A percentile compares a stretch with the other conserved stretches of the same genome.
These are phyloP conservation scores for Xestia rhomboidea DNA, from an alignment of 2,888 invertebrate species.

Conservation along the genomic window DNA sequence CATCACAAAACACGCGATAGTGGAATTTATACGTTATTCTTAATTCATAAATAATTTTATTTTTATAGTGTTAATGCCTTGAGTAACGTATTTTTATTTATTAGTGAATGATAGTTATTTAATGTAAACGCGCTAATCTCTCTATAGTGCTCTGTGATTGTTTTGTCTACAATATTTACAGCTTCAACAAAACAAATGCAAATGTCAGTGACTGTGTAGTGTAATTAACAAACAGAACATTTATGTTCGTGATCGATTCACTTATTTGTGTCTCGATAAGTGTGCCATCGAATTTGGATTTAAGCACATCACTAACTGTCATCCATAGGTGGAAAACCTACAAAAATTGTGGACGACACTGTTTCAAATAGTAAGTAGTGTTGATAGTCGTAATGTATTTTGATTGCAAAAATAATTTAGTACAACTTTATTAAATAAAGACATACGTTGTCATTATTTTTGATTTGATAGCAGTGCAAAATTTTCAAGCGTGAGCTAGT, in stretches of 20 bases:
- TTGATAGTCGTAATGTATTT: conserved; percentile 49
- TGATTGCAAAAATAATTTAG: conserved; percentile 27
- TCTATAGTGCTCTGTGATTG: conserved; percentile 88
- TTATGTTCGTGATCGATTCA: conserved; percentile 83
- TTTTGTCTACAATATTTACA: conserved; percentile 85
- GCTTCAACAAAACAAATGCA: conserved; percentile 78
- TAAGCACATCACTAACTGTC: conserved; percentile 85
- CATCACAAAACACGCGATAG: conserved; percentile 88
- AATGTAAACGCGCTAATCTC: conserved; percentile 86
- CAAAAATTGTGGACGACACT: conserved; percentile 88
- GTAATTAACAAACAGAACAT: conserved; percentile 75
- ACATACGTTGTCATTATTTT: conserved; percentile 26
- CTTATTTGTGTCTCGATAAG: conserved; percentile 80
- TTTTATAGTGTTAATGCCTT: conserved; percentile 89
- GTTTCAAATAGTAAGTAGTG: conserved; percentile 89
- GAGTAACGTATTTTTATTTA: conserved; percentile 88
- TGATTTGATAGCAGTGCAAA: conserved; percentile 23
- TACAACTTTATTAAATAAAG: conserved; percentile 5
- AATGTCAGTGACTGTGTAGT: conserved; percentile 85
- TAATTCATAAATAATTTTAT: conserved; percentile 88
- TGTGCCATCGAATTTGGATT: conserved; percentile 83
- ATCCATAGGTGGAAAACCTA: conserved; percentile 86
- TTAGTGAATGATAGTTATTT: conserved; percentile 89
- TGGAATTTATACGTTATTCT: conserved; percentile 88
- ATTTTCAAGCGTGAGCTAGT: conserved; percentile 54